Conservation (phyloP, 2,113 vertebrate species). For the Brachyistius frenatus region DNA sequence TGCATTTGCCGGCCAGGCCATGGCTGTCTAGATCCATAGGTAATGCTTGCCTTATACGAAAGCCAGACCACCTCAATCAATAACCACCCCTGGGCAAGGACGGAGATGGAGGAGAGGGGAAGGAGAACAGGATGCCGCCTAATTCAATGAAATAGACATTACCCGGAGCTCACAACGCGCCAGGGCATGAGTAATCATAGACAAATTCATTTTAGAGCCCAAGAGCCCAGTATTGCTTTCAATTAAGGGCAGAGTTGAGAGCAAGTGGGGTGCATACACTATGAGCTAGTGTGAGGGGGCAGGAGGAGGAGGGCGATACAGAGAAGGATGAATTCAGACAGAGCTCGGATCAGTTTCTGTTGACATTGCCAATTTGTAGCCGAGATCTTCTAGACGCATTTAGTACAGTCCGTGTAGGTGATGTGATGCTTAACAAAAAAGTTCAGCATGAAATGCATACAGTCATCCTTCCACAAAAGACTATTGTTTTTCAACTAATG, state of each 20-base stretch:
- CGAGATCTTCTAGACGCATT: slow-evolving; percentile 30
- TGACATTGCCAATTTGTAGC: slow-evolving; percentile 39
- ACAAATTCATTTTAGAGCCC: slow-evolving; percentile 92
- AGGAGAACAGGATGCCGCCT: slow-evolving; percentile 86
- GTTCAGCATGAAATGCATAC: slow-evolving; percentile 14
- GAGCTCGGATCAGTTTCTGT: slow-evolving; percentile 44
- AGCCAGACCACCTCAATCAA: slow-evolving; percentile 83
- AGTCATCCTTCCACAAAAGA: neutral
- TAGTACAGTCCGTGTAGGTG: neutral
- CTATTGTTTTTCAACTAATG: slow-evolving; percentile 15
- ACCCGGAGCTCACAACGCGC: slow-evolving; percentile 79
- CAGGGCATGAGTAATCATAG: slow-evolving; percentile 87
- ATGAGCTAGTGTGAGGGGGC: slow-evolving; percentile 33
- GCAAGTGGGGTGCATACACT: slow-evolving; percentile 60
- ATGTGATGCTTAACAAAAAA: neutral
- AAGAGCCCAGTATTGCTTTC: slow-evolving; percentile 90
- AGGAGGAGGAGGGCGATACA: slow-evolving; percentile 16
- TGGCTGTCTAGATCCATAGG: slow-evolving; percentile 64
- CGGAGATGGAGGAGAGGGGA: slow-evolving; percentile 63
- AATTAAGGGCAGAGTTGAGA: slow-evolving; percentile 88
- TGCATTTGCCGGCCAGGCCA: slow-evolving; percentile 32
- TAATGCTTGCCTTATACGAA: slow-evolving; percentile 60
- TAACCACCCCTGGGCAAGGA: slow-evolving; percentile 83
- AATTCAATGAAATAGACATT: slow-evolving; percentile 87
- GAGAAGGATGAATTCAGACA: slow-evolving; percentile 13